phyloP scores from a whole-genome alignment of 2,797 vertebrate species.

The Crax fasciolata region DNA sequence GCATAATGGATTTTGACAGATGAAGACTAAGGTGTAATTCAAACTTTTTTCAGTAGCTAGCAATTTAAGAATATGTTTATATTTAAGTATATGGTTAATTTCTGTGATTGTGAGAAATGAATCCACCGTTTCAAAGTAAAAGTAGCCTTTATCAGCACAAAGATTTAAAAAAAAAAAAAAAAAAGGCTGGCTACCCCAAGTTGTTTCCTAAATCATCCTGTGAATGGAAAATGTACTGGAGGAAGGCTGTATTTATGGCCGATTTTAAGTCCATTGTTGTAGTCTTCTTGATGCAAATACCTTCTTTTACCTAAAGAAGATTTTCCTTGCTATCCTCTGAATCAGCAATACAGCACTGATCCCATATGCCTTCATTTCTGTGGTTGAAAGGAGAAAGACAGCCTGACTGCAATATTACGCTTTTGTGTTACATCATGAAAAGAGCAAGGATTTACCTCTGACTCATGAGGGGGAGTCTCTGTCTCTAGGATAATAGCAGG shows the following conservation, averaged over 20 bases:
- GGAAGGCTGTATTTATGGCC: rapidly evolving
- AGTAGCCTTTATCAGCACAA: neutral
- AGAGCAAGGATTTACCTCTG: neutral
- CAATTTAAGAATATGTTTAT: neutral
- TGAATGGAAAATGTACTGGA: neutral
- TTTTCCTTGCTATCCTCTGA: neutral
- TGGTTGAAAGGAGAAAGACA: neutral
- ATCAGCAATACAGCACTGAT: neutral
- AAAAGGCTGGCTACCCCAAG: no score
- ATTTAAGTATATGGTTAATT: neutral
- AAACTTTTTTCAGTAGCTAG: neutral
- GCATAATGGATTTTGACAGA: neutral
- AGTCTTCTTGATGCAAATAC: neutral
- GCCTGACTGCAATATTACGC: neutral
- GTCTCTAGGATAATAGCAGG: no score
- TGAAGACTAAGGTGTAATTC: neutral
- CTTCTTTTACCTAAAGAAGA: neutral
- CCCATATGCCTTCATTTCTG: neutral
- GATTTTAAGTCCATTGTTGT: neutral
- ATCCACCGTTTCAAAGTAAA: neutral
- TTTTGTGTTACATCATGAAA: neutral
- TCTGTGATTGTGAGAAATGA: neutral
- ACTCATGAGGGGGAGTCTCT: neutral
- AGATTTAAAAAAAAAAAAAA: neutral
- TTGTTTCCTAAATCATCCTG: neutral